Evolutionary conservation across 2,888 invertebrate species (phyloP), one percentile per base, ranked within the genome.

Genomic region (Latrodectus elegans): DNA sequence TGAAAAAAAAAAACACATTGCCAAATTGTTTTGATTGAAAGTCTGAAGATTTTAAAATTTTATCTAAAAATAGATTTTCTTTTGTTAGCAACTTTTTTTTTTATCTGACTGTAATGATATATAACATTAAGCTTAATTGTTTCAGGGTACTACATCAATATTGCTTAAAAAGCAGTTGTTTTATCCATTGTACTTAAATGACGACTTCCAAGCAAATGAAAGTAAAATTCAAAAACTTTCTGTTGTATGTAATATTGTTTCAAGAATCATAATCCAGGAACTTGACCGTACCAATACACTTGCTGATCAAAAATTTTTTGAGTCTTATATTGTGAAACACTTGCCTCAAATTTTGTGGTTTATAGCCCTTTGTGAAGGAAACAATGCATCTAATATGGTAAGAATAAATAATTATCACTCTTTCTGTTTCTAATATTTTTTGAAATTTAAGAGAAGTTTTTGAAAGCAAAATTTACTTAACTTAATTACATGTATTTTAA

Each of bases 131-230:
- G 4, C 38, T 38, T 38, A 38, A 38, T 38, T 38, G 38, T 84
- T 84, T 65, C 53, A 84, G 84, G 73, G 65, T 65, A 51, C 51
- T 8, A 12, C 67, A 11, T 73, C 77, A 12, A 53, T 38, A 8
- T 67, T 67, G 65, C 53, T 84, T 55, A 60, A 78, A 77, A 78
- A 55, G 10, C 77, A 78, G 49, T 17, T 84, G 8, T 72, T 84
- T 65, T 78, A 73, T 51, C 77, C 76, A 11, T 49, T 78, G 51
- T 38, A 15, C 2, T 49, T 12, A n/a, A 38, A 73, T 12, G 55
- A 76, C 4, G 38, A 55, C 8, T 26, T 65, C 17, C 51, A n/a
- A 8, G 51, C 49, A 8, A 15, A 72, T 11, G 17, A 55, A 38
- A 67, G 71, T 15, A 14, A 26, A n/a, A 77, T 72, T 53, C 17